A percentile compares a stretch with the other conserved stretches of the same genome.
These are phyloP conservation scores for Thunnus albacares DNA, from an alignment of 2,797 vertebrate genomes.

Conservation along the genomic window DNA sequence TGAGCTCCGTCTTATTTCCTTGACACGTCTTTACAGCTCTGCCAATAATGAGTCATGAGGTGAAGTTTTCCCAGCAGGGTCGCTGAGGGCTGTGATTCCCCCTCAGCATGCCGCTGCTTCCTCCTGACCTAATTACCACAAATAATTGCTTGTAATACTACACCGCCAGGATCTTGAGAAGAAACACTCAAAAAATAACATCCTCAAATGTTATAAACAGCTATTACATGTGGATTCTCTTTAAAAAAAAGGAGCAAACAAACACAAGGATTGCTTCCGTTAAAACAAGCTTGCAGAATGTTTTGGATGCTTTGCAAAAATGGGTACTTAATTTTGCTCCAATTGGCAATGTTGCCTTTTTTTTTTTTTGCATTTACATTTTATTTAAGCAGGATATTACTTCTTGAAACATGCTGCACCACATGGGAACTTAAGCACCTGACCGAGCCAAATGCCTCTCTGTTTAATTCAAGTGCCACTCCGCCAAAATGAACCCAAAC, in stretches of 20 bases:
- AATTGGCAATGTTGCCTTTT: no score
- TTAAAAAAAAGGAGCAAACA: background rate
- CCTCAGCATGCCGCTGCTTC: conserved; percentile 58
- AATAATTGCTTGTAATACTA: conserved; percentile 64
- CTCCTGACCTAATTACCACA: conserved; percentile 68
- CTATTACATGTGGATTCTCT: conserved; percentile 32
- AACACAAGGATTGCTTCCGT: conserved; percentile 1
- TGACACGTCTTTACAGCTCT: conserved; percentile 26
- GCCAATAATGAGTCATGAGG: conserved; percentile 45
- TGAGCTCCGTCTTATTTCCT: conserved; percentile 23
- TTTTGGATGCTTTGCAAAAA: background rate
- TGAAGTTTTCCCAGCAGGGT: conserved; percentile 56
- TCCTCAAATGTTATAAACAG: conserved; percentile 57
- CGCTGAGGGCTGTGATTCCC: conserved; percentile 55
- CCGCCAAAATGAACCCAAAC: background rate
- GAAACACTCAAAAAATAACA: conserved; percentile 44
- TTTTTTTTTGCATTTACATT: no score
- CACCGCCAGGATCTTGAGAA: conserved; percentile 31
- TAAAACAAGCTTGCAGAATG: background rate
- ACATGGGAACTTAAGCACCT: background rate
- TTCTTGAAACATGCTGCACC: background rate
- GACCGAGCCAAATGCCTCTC: background rate
- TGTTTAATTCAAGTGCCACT: background rate
- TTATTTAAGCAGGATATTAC: background rate
- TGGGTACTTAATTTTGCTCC: background rate